These are phyloP conservation scores for Taeniopygia guttata DNA, from an alignment of 2,797 vertebrate species.

Conservation along the genomic window DNA sequence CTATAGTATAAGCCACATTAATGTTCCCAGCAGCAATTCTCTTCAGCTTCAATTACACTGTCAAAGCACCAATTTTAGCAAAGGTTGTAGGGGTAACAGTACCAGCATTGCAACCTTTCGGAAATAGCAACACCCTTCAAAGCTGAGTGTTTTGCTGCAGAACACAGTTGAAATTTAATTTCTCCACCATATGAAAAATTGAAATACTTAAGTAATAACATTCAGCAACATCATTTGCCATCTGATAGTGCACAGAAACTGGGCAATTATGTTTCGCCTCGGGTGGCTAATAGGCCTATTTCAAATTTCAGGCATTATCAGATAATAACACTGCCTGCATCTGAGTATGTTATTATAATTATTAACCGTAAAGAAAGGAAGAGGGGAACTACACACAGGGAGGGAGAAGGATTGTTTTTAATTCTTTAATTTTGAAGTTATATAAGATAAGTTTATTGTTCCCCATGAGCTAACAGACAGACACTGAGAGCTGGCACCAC, in stretches of 20 bases:
- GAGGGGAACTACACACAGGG: background rate
- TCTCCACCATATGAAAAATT: conserved; percentile 41
- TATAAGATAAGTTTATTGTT: background rate
- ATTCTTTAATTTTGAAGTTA: conserved; percentile 59
- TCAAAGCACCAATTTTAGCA: background rate
- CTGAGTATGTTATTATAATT: conserved; percentile 57
- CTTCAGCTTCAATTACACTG: background rate
- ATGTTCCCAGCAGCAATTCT: background rate
- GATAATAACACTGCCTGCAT: conserved; percentile 56
- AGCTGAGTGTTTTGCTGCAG: background rate
- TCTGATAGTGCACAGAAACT: conserved; percentile 60
- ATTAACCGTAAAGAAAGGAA: conserved; percentile 37
- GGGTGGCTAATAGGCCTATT: conserved; percentile 66
- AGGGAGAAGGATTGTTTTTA: background rate
- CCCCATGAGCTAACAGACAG: conserved; percentile 13
- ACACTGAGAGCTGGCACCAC: background rate
- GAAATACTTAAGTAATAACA: conserved; percentile 58
- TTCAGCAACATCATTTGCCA: conserved; percentile 54
- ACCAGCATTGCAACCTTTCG: background rate
- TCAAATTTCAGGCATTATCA: conserved; percentile 67
- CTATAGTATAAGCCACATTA: background rate
- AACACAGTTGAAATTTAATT: conserved; percentile 45
- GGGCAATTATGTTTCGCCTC: conserved; percentile 61
- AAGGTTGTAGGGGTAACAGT: background rate
- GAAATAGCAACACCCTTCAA: background rate